Evolutionary conservation across 2,888 invertebrate species (phyloP).

Genomic region (Megalurothrips usitatus): DNA sequence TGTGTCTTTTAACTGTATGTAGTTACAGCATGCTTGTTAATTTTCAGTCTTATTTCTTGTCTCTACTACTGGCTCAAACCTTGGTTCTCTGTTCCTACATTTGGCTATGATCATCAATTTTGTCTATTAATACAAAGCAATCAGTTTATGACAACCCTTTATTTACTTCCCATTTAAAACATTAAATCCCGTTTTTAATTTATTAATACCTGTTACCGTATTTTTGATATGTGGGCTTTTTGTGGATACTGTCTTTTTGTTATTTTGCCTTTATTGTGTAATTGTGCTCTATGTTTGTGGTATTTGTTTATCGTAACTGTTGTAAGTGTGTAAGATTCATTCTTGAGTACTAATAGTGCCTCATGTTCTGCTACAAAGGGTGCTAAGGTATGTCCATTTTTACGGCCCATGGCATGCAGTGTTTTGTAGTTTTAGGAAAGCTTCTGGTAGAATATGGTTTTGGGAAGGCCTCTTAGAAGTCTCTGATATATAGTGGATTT

Average conservation of each 20-base stretch:
- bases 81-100: background rate
- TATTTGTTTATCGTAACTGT: constrained; percentile 37
- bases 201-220: background rate
- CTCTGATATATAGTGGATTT: constrained; percentile 24
- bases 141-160: too few species aligned
- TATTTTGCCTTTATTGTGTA: background rate
- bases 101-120: background rate
- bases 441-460: background rate
- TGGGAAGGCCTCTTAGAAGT: constrained; percentile 1
- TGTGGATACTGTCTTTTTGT: background rate
- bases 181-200: background rate
- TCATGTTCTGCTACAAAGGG: constrained; percentile 47
- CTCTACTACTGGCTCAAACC: background rate
- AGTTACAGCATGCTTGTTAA: constrained; percentile 1
- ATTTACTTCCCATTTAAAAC: too few species aligned
- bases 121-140: too few species aligned
- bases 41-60: background rate
- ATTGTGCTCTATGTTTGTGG: constrained; percentile 22
- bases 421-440: constrained; percentile 1
- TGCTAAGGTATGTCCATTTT: constrained; percentile 58
- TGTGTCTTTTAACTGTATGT: background rate
- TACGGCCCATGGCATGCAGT: constrained; percentile 31
- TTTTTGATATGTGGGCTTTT: constrained; percentile 13
- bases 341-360: constrained; percentile 17
- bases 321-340: constrained; percentile 41